Evolutionary conservation across 2,113 vertebrate species (phyloP).

Genomic region (Vidua chalybeata): DNA sequence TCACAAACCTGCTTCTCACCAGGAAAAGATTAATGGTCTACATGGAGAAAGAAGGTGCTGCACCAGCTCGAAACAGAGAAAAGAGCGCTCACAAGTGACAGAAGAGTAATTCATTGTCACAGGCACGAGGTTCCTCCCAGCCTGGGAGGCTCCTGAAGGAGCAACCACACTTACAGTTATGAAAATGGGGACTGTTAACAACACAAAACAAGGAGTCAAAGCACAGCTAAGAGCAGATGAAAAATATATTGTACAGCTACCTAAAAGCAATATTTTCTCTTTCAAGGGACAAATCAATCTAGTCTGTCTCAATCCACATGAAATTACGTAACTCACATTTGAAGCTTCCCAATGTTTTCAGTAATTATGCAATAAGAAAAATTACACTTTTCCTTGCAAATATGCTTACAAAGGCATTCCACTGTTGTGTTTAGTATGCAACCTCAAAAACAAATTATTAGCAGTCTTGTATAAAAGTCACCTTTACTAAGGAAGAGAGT

Average conservation of each 20-base stretch:
- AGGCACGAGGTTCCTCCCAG: not conserved
- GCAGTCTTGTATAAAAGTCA: not conserved
- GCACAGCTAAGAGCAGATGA: not conserved
- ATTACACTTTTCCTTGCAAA: not conserved
- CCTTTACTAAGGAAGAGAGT: not conserved
- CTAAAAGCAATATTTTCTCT: not conserved
- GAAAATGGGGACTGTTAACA: not conserved
- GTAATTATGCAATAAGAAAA: not conserved
- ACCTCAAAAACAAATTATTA: not conserved
- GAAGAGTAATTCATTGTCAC: not conserved
- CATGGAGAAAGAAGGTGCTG: not conserved
- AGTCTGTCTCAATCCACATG: not conserved
- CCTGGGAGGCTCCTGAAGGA: not conserved
- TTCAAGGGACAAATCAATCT: not conserved
- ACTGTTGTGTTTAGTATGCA: not conserved
- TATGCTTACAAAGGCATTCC: not conserved
- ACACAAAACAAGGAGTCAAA: not conserved
- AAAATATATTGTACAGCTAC: not conserved
- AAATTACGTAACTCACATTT: not conserved
- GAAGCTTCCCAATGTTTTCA: not conserved
- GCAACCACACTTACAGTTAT: not conserved
- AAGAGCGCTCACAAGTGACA: not conserved
- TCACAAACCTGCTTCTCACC: not conserved
- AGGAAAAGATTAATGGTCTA: not conserved
- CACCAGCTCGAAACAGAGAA: not conserved